Evolutionary conservation across 2,888 invertebrate genomes (phyloP), one percentile per base, ranked within the genome.

Genomic region (Caenorhabditis sp.): DNA sequence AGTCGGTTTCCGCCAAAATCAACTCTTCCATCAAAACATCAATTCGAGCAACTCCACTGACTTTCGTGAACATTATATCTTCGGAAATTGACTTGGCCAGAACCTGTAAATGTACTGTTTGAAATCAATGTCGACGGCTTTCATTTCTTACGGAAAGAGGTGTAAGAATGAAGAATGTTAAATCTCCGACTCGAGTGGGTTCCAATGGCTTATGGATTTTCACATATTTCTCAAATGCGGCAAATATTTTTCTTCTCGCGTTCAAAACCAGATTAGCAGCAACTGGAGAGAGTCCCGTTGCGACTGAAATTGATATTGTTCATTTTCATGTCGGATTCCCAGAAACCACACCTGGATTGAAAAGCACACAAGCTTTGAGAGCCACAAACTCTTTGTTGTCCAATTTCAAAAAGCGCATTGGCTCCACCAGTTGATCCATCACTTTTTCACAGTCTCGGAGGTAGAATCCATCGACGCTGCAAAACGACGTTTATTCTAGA

Each of bases 321-420:
- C n/a, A 20, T 20, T 6, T 0, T 8, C 9, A 32, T 52, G 17
- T 30, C 7, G 15, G 15, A 26, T 39, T 89, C 97, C 97, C 95
- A 82, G n/a, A n/a, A n/a, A n/a, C n/a, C n/a, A n/a, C n/a, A n/a
- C n/a, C n/a, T n/a, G 98, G 98, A 91, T 99, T 98, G 89, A 99
- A 99, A 91, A 99, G 97, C 61, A 99, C 96, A 89, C 99, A 94
- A 53, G 98, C 96, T 91, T 98, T 99, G 83, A 99, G 92, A 90
- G 98, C 98, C 63, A 98, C 96, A 90, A 98, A 95, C 91, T 99
- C 99, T 0, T 95, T 95, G 90, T 98, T 97, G 90, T 99, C 98
- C 84, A 99, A 95, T 37, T 83, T 80, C 48, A 84, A 68, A 89
- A 96, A 96, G 48, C 94, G 93, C 91, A 99, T 92, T 39, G 97